Evolutionary conservation across 2,888 invertebrate genomes (phyloP), one percentile per base, ranked within the genome.

Genomic region (Imbricaverruca yamaguchii): DNA sequence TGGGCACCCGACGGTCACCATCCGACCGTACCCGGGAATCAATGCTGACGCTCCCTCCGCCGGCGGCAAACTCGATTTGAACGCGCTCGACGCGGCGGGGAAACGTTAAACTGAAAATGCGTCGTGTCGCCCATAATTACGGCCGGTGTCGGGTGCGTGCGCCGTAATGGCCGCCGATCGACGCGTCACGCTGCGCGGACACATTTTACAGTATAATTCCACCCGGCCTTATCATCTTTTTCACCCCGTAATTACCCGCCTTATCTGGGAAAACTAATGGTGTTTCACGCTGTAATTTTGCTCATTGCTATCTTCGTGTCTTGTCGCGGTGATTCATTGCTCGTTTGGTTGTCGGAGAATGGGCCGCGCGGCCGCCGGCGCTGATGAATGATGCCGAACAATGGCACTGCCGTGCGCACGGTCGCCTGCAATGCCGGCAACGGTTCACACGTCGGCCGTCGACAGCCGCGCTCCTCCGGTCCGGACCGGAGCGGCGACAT

Each of bases 201-300:
- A 23, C 67, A 67, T 67, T 67, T 23, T 67, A 25, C 67, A 67
- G 67, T 67, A 25, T 67, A 67, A 67, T 67, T 67, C 7, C 23
- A 25, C 23, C 67, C 8, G 23, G 25, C 67, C 67, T 25, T 67
- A 25, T 25, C 23, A 67, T 67, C 39, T 39, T 67, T 67, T 67
- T 67, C 25, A 67, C 67, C 67, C 67, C 23, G 23, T 67, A 67
- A 67, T 67, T 67, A 67, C 67, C 23, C 67, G 67, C n/a, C 67
- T 67, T 67, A 67, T 67, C 67, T 67, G 67, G 67, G 67, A 67
- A 65, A 65, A 67, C 67, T 67, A 67, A 67, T 67, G 67, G 67
- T 67, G 23, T 67, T 67, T 67, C 67, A 67, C 67, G 25, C 67
- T 67, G 67, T 67, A 67, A 67, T 67, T 67, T 67, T 67, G 67